phyloP scores from a whole-genome alignment of 2,113 vertebrate species.

The Calonectris borealis region DNA sequence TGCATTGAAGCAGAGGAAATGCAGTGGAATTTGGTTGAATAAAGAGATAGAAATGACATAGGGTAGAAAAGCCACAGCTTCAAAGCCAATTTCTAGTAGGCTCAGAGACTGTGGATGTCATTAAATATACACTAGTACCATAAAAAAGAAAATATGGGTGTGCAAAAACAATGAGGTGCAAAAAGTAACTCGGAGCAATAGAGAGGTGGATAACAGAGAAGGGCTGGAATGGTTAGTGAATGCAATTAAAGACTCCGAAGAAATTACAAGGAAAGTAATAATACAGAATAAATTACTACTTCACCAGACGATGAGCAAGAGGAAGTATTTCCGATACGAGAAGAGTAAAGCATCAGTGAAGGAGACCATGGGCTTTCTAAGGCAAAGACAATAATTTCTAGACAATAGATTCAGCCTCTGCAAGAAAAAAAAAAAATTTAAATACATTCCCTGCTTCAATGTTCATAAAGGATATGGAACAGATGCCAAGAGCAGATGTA shows the following conservation, averaged over 20 bases:
- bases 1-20: not conserved
- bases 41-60: not conserved
- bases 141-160: not conserved
- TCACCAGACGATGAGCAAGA: not conserved
- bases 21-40: not conserved
- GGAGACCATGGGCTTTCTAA: not conserved
- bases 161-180: not conserved
- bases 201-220: not conserved
- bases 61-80: not conserved
- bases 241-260: not conserved
- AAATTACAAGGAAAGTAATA: not conserved
- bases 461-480: constrained; percentile 25
- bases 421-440: not conserved
- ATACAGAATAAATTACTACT: not conserved
- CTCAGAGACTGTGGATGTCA: not conserved
- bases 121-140: not conserved
- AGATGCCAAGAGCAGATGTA: constrained; percentile 58
- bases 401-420: constrained; percentile 31
- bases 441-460: not conserved
- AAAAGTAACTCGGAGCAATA: not conserved
- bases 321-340: not conserved
- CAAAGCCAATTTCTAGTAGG: not conserved
- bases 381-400: constrained; percentile 30
- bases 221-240: not conserved
- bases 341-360: not conserved